A percentile compares a stretch with the other conserved stretches of the same genome.
phyloP scores from a whole-genome alignment of 2,113 vertebrate genomes.

The Cryptomyrus ogoouensis region DNA sequence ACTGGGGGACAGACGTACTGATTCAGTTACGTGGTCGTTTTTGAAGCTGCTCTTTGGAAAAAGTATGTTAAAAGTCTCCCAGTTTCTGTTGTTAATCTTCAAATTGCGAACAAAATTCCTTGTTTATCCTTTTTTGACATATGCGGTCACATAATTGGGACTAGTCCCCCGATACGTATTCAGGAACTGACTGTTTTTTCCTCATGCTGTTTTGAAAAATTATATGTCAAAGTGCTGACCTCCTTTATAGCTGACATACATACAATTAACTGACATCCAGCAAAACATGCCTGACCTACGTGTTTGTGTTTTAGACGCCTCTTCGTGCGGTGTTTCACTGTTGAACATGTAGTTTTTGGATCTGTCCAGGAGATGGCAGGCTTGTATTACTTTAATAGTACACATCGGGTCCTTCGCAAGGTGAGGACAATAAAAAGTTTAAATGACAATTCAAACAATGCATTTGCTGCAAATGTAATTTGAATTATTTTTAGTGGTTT shows the following conservation, averaged over 20 bases:
- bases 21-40: not conserved
- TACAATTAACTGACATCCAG: not conserved
- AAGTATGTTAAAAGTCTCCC: not conserved
- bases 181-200: not conserved
- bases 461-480: not conserved
- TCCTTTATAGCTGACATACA: not conserved
- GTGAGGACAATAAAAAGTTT: not conserved
- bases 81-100: not conserved
- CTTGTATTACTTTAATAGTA: slow-evolving; percentile 4
- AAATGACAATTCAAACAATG: not conserved
- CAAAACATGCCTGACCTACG: not conserved
- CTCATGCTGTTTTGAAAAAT: not conserved
- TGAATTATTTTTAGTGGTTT: not conserved
- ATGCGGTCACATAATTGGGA: not conserved
- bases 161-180: not conserved
- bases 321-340: not conserved
- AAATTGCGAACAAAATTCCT: not conserved
- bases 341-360: not conserved
- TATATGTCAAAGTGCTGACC: not conserved
- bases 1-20: not conserved
- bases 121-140: not conserved
- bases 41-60: not conserved
- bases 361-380: slow-evolving; percentile 40
- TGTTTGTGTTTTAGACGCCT: not conserved
- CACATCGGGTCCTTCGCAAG: not conserved